These are phyloP conservation scores for Cynaeus angustus DNA, from an alignment of 2,888 invertebrate genomes.

Conservation along the genomic window DNA sequence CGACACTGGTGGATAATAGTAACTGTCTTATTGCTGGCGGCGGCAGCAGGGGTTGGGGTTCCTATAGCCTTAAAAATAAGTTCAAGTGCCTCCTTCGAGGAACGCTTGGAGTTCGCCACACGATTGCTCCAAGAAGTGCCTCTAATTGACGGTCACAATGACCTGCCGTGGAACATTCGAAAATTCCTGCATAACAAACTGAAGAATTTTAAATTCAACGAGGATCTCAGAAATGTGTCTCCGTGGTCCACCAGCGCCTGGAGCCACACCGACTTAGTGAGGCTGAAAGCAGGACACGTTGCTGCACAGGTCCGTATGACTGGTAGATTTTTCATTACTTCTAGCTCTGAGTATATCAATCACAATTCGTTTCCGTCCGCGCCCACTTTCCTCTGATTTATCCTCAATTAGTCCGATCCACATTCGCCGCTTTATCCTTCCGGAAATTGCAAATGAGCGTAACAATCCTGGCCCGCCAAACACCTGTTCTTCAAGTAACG, in stretches of 20 bases:
- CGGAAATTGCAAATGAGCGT: conserved; percentile 33
- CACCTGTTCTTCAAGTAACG: conserved; percentile 31
- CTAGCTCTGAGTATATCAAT: too few relatives aligned
- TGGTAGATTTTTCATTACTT: neutral
- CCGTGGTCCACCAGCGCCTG: conserved; percentile 84
- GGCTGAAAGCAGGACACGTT: conserved; percentile 83
- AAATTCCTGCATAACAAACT: conserved; percentile 92
- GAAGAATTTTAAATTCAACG: conserved; percentile 85
- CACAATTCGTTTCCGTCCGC: neutral
- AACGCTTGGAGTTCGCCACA: conserved; percentile 83
- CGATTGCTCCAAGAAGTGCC: conserved; percentile 85
- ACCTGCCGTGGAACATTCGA: conserved; percentile 92
- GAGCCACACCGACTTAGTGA: conserved; percentile 86
- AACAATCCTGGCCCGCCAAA: conserved; percentile 25
- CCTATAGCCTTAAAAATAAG: conserved; percentile 85
- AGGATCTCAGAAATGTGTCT: conserved; percentile 79
- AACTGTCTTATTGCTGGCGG: conserved; percentile 83
- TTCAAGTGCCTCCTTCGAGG: conserved; percentile 84
- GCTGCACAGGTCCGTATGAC: conserved; percentile 80
- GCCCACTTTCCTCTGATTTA: conserved; percentile 6
- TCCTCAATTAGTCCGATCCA: conserved; percentile 17
- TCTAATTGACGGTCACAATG: conserved; percentile 91
- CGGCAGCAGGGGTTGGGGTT: conserved; percentile 86
- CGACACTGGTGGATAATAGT: conserved; percentile 87
- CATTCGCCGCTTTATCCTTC: conserved; percentile 4